Base-by-base conservation (phyloP, 2,888 invertebrate genomes). In the Axea sp. region DNA sequence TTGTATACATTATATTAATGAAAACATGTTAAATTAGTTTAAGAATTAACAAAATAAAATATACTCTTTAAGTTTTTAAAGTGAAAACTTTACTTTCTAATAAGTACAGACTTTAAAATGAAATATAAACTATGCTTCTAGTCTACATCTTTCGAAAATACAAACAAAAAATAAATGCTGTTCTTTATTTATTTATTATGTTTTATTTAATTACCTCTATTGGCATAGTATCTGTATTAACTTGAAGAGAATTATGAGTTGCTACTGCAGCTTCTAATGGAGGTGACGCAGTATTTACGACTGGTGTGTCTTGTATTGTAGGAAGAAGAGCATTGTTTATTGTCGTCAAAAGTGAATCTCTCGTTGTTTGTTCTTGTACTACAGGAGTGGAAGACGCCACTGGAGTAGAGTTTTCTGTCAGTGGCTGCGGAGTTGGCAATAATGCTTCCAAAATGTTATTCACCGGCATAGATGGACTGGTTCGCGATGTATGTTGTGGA, bases 371-470 rank as follows among this genome's bases (percentile, higher is more conserved):
- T 15, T 86, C 84, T 4, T 74, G 75, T 1, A 80, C 81, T 6
- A 47, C 59, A 6, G 71, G 37, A 24, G 53, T n/a, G 17, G 74
- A 33, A 53, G 65, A 26, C 35, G 47, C 60, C 11, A 30, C 64
- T n/a, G 67, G n/a, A 8, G 41, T 5, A 12, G 53, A 11, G 17
- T 4, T 67, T 22, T 75, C 74, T 2, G 67, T 1, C 2, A 74
- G 24, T 7, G 71, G 49, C 11, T 65, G 72, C 3, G 62, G 47
- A 2, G 62, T 51, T 5, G 78, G 80, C 26, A 77, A 65, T 9
- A 76, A 33, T 6, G 93, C 93, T 83, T 92, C 92, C 64, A 93
- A 88, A 60, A 93, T 92, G 9, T 91, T 92, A 77, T 93, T 93
- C 80, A 92, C 92, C 33, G 92, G 91, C 12, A 91, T 90, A 1